phyloP scores from a whole-genome alignment of 1,140 invertebrate genomes.

The Diploscapter pachys region DNA sequence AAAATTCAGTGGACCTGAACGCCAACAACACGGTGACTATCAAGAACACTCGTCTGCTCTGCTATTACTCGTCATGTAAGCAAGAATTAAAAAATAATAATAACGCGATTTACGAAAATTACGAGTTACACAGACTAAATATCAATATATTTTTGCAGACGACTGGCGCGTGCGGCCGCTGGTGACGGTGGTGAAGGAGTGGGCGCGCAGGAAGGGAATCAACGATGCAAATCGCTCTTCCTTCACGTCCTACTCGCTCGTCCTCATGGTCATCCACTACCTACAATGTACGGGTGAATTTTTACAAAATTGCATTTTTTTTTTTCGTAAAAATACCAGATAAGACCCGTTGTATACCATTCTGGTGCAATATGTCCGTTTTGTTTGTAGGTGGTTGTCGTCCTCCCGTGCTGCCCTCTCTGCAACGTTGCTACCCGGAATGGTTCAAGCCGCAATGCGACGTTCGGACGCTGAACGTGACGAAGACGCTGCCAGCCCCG shows the following conservation, averaged over 20 bases:
- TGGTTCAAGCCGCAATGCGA: conserved; percentile 63
- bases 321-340: background rate
- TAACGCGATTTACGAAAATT: background rate
- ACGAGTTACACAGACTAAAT: conserved; percentile 60
- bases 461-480: conserved; percentile 64
- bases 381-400: conserved; percentile 65
- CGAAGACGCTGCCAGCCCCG: conserved; percentile 63
- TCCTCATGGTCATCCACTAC: conserved; percentile 92
- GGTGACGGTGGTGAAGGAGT: conserved; percentile 84
- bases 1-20: conserved; percentile 77
- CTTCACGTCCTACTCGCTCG: conserved; percentile 89
- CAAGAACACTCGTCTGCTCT: conserved; percentile 85
- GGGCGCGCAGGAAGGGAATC: conserved; percentile 87
- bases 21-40: conserved; percentile 93
- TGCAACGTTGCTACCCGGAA: conserved; percentile 71
- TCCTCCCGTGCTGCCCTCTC: conserved; percentile 79
- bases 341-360: background rate
- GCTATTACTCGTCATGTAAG: conserved; percentile 80
- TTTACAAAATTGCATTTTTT: no score
- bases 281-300: conserved; percentile 70
- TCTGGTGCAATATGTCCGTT: background rate
- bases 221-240: conserved; percentile 92
- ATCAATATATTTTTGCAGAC: no score
- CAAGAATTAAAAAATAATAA: background rate
- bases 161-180: conserved; percentile 89